Base-by-base conservation (phyloP, 2,113 vertebrate species). In the Triplophysa siluroides region DNA sequence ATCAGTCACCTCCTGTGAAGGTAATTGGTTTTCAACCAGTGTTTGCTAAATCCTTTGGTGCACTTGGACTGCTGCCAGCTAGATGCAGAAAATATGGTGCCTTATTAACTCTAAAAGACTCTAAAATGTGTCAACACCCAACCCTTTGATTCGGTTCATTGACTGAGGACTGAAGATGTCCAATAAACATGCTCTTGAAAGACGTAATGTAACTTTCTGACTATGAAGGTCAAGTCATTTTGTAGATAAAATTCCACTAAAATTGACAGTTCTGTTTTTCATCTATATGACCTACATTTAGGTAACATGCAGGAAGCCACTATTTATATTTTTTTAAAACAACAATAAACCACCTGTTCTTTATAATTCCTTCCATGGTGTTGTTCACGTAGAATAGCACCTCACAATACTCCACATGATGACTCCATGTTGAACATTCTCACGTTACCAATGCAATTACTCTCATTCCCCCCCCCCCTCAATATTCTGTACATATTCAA, bases 21-120 rank as follows among this genome's bases (percentile, higher is more conserved):
- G 41, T 85, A 81, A 83, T 83, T 85, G 84, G 58, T 69, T 85
- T 81, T 65, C 45, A 74, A 72, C 67, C 19, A 60, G 72, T 60
- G 76, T 82, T 68, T 83, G 74, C 67, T 73, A 74, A 64, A 45
- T 83, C 78, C 69, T 75, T 33, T 75, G 81, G 76, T 58, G 76
- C 38, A 21, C 69, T 23, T 73, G 76, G 69, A 65, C 52, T 24
- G 62, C 61, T 23, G 63, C 76, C 84, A 80, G 74, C 21, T 43
- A 56, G 69, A 79, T 58, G 56, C 52, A 61, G 63, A 52, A 18
- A 26, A 74, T 65, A 45, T 14, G 10, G 23, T 6, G 26, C 9
- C 13, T 26, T 8, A n/a, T n/a, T n/a, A n/a, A n/a, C n/a, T 50
- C 60, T 81, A 47, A 63, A 82, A 24, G 33, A 9, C 47, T 73